phyloP scores from a whole-genome alignment of 2,888 invertebrate species.

The Andricus curvator region DNA sequence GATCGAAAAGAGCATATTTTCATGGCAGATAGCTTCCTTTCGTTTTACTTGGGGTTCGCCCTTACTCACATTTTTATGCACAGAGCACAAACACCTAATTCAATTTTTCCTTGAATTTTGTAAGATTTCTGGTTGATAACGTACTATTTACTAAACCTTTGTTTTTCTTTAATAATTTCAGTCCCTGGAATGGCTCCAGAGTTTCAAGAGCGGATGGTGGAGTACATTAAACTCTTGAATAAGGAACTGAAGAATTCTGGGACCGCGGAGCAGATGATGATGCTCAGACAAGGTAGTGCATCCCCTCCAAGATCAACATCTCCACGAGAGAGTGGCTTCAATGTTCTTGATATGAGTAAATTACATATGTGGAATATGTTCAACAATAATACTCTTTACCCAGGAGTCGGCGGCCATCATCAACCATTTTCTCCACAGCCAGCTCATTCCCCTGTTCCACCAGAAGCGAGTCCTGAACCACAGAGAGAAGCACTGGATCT shows the following conservation, averaged over 20 bases:
- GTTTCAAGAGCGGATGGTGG: conserved; percentile 88
- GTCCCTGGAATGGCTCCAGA: conserved; percentile 84
- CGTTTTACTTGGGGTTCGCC: background rate
- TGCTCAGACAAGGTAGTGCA: conserved; percentile 76
- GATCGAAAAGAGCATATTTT: background rate
- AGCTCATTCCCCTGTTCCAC: conserved; percentile 78
- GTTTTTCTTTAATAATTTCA: conserved; percentile 56
- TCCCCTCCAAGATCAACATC: conserved; percentile 78
- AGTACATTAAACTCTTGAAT: conserved; percentile 87
- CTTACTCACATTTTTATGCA: background rate
- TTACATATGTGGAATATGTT: conserved; percentile 91
- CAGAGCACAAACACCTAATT: background rate
- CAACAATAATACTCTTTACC: conserved; percentile 82
- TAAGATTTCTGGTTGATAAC: background rate
- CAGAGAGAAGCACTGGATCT: conserved; percentile 93
- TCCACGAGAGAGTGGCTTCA: conserved; percentile 81
- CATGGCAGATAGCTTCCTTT: background rate
- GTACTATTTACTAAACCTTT: background rate
- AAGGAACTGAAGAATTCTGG: conserved; percentile 73
- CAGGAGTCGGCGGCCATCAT: conserved; percentile 66
- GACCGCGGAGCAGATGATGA: conserved; percentile 74
- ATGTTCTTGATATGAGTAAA: conserved; percentile 88
- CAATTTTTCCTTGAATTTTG: too few species aligned
- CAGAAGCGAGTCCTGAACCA: conserved; percentile 78
- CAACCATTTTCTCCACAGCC: conserved; percentile 77